Percentiles rank a stretch among this genome's conserved stretches.
Conservation (phyloP, 2,888 invertebrate species). For the Andrena camellia region DNA sequence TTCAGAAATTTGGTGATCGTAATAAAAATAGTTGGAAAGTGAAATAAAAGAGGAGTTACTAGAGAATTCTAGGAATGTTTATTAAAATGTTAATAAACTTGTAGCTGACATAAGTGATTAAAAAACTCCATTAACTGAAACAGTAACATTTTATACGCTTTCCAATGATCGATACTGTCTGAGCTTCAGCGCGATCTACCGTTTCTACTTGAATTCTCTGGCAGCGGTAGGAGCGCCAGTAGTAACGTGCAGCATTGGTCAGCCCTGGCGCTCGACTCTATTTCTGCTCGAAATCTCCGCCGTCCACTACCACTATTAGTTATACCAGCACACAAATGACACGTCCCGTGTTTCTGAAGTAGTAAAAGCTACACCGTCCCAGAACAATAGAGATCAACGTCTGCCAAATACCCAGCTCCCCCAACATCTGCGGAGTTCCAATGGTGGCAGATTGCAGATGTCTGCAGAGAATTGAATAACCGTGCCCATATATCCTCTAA, state of each 20-base stretch:
- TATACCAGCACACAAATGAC: slow-evolving; percentile 40
- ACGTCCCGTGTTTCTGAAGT: slow-evolving; percentile 44
- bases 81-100: too few species aligned
- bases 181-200: neutral
- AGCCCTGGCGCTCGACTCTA: slow-evolving; percentile 29
- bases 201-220: slow-evolving; percentile 29
- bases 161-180: neutral
- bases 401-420: slow-evolving; percentile 35
- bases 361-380: slow-evolving; percentile 32
- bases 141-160: neutral
- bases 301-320: slow-evolving; percentile 31
- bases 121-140: too few species aligned
- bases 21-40: too few species aligned
- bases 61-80: too few species aligned
- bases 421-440: slow-evolving; percentile 41
- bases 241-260: slow-evolving; percentile 36
- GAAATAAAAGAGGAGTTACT: too few species aligned
- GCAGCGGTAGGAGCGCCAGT: slow-evolving; percentile 24
- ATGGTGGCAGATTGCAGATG: slow-evolving; percentile 31
- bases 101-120: too few species aligned
- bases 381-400: slow-evolving; percentile 48
- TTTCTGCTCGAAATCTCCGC: slow-evolving; percentile 27
- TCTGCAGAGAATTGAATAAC: slow-evolving; percentile 33
- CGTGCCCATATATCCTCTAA: neutral
- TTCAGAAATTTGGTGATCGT: too few species aligned